Percentiles rank a stretch among this genome's conserved stretches.
These are phyloP conservation scores for Platichthys flesus DNA, from an alignment of 2,113 vertebrate genomes.

Conservation along the genomic window DNA sequence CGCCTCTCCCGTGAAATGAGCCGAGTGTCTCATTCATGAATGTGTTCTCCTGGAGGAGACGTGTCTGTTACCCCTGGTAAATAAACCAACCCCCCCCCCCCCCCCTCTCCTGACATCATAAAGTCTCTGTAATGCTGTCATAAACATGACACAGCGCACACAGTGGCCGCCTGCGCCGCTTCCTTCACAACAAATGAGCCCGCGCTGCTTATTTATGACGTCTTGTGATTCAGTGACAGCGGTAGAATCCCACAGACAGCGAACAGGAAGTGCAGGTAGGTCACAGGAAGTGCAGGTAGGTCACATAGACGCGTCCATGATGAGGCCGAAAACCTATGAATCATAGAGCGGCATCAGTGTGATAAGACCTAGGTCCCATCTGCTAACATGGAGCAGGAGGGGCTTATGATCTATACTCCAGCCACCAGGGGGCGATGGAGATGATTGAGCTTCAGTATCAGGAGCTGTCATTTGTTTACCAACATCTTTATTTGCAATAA, in stretches of 20 bases:
- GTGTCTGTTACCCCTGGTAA: slow-evolving; percentile 73
- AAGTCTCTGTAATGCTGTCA: slow-evolving; percentile 63
- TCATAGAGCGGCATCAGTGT: too few relatives aligned
- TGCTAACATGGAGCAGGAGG: too few relatives aligned
- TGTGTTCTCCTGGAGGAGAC: slow-evolving; percentile 70
- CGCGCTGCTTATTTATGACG: slow-evolving; percentile 31
- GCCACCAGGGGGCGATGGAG: too few relatives aligned
- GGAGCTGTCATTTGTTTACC: too few relatives aligned
- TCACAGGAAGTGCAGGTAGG: too few relatives aligned
- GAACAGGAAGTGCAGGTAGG: not conserved
- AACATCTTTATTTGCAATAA: too few relatives aligned
- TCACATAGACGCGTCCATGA: too few relatives aligned
- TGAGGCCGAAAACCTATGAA: too few relatives aligned
- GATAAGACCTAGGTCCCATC: too few relatives aligned
- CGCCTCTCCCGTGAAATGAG: slow-evolving; percentile 75
- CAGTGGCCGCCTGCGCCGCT: slow-evolving; percentile 46
- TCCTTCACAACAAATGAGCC: slow-evolving; percentile 60
- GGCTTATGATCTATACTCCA: too few relatives aligned
- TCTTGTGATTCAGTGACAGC: slow-evolving; percentile 45
- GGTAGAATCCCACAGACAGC: slow-evolving; percentile 10
- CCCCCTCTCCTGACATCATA: slow-evolving; percentile 61
- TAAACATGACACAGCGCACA: slow-evolving; percentile 62
- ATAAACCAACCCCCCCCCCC: slow-evolving; percentile 47
- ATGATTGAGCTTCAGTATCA: too few relatives aligned
- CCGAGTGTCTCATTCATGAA: slow-evolving; percentile 68